Base-by-base conservation (phyloP, 2,113 vertebrate species). In the Conger conger region DNA sequence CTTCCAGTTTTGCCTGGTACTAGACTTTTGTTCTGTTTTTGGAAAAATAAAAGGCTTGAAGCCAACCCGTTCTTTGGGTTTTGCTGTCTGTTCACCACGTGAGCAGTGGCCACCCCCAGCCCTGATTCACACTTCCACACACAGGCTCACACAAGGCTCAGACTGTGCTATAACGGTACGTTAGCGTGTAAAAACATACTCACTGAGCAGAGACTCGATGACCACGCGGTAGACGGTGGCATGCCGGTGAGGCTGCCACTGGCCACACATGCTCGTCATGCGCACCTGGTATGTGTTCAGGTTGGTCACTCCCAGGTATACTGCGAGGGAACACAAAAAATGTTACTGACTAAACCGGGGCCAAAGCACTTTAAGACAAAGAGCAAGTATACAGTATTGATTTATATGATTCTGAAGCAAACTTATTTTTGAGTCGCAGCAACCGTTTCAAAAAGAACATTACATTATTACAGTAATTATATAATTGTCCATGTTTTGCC, bases 171-270 rank as follows among this genome's bases (percentile, higher is more conserved):
- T 20, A 78, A 4, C 17, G 17, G 13, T 36, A 77, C 76, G 30
- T 18, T 38, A 38, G 16, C 17, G 2, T 0, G 76, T 18, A 4
- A 37, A 23, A 36, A 30, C 11, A 2, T 73, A 73, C 97, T 97
- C 92, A 99, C 98, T 96, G 79, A 90, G 88, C 2, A 95, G 86
- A 0, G 97, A 96, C 87, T 99, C 96, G 35, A 98, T 83, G 30
- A 92, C 79, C 1, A 97, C 86, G 8, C 97, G 93, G 92, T 99
- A 99, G 54, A 95, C 88, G 27, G 90, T 95, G 82, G 97, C 97
- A 0, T 99, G 97, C 13, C 93, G 96, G 17, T 99, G 98, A 11
- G 96, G 90, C 89, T 96, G 95, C 98, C 98, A 99, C 84, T 96
- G 97, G 57, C 89, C 89, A 86, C 98, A 99, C 90, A 99, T 38